Evolutionary conservation across 2,797 vertebrate genomes (phyloP), one percentile per base, ranked within the genome.

Genomic region (Lagorchestes hirsutus): DNA sequence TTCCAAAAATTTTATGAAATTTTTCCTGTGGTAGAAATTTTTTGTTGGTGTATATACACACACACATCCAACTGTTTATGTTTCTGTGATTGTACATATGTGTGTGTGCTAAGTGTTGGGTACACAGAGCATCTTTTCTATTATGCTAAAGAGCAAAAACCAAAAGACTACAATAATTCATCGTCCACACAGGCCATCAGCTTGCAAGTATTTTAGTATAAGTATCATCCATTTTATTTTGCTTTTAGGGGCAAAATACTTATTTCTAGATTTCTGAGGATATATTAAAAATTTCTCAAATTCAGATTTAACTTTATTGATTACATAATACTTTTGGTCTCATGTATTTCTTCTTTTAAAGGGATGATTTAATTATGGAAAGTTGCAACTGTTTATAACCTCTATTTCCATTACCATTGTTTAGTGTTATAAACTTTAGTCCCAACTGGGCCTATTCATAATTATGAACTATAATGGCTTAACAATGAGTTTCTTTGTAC

Each of bases 391-490:
- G 50, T 8, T 3, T 91, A 5, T 0, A 95, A 5, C 1, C 58
- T 67, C 34, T 87, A 74, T 59, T 92, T 22, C 31, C 62, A 54
- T 94, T 92, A 57, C 67, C 8, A 12, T 6, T 96, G 62, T 95
- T 28, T 0, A 57, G 46, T n/a, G 34, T 58, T 31, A 59, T 3
- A 31, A 97, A 55, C 57, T 94, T 56, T 91, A 96, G 28, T 31
- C 59, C 67, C 93, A 95, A 93, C 54, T 87, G 91, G 90, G 56
- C 94, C 16, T 93, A 97, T 92, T 55, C 93, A 96, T 92, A 97
- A 4, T 3, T 74, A 54, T 5, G 34, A 9, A 4, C 2, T 74
- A 54, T 5, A n/a, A 9, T 0, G 95, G 59, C 91, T 94, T 54
- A 92, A 10, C 54, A 67, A 54, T 14, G 97, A 96, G 91, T 67